A percentile compares a stretch with the other conserved stretches of the same genome.
phyloP scores from a whole-genome alignment of 2,113 vertebrate genomes.

The Pandion haliaetus region DNA sequence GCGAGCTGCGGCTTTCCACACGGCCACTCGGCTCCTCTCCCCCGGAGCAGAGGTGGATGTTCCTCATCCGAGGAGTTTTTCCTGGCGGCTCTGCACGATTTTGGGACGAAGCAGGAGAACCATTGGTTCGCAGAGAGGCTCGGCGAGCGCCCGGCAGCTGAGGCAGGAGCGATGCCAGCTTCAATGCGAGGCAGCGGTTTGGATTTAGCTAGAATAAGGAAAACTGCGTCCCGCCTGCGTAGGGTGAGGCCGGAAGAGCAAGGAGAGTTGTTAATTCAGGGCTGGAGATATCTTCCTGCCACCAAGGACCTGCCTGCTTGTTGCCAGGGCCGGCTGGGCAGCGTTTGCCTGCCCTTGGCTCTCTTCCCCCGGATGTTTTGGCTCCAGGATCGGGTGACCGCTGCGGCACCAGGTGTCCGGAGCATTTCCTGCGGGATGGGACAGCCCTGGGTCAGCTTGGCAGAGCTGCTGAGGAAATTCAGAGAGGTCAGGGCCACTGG shows the following conservation, averaged over 20 bases:
- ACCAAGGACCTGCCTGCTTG: not conserved
- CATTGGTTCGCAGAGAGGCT: rapidly evolving
- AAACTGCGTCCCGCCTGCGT: not conserved
- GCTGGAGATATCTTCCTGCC: not conserved
- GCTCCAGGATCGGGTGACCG: not conserved
- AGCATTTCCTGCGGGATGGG: rapidly evolving
- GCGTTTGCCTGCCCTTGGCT: not conserved
- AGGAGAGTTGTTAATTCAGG: not conserved
- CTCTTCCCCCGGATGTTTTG: not conserved
- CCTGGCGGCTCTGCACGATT: rapidly evolving
- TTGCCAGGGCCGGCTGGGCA: not conserved
- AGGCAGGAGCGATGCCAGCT: not conserved
- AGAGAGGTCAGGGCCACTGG: not conserved
- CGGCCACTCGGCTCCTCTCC: not conserved
- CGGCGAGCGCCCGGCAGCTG: rapidly evolving
- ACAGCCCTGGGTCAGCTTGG: not conserved
- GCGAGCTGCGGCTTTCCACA: rapidly evolving
- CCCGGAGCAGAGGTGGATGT: not conserved
- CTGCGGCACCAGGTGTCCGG: not conserved
- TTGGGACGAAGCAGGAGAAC: not conserved
- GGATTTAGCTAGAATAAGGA: too few species aligned
- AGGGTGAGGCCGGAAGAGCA: not conserved
- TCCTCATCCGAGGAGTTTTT: not conserved
- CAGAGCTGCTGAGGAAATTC: not conserved
- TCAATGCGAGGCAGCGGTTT: rapidly evolving